Base-by-base conservation (phyloP, 2,113 vertebrate genomes). In the Siphamia tubifer region DNA sequence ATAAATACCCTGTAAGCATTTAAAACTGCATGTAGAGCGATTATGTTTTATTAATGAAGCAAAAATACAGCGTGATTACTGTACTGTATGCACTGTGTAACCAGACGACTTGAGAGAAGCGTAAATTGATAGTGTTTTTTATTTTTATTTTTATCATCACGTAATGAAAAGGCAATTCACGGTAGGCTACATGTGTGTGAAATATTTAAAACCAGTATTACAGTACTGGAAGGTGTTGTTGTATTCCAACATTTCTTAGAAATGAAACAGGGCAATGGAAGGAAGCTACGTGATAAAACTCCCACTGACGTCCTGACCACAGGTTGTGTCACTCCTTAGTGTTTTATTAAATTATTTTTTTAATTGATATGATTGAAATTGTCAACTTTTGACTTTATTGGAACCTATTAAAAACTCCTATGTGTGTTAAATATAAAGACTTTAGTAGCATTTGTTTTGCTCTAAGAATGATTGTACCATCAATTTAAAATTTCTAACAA, bases 401-500 rank as follows among this genome's bases (percentile, higher is more conserved):
- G 51, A 56, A 77, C 31, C 68, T 66, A 74, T 54, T 53, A 55
- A 62, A 49, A 42, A 57, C 21, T 65, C 15, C 30, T 81, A 38
- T 82, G 45, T 53, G 58, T 65, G 42, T 76, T 73, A 70, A 76
- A 75, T 87, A 86, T 68, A 77, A 82, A 73, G 61, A 74, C 74
- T 82, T 70, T 62, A 79, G 69, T 69, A 77, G 62, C 52, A 57
- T 85, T 70, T 82, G 35, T 77, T 78, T 76, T 20, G 44, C 56
- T 39, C 38, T 68, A 44, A 38, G 36, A 63, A 36, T 91, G 90
- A 92, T 92, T 92, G 91, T 92, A 90, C 90, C 81, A 81, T 89
- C 76, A 80, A 70, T 69, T 70, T 43, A 76, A 74, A 69, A 69
- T 24, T 60, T 49, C 39, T 71, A 63, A 68, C 45, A 77, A 80